These are phyloP conservation scores for Paelopatides confundens DNA, from an alignment of 53 echinoderm and acorn worm species.

Conservation along the genomic window DNA sequence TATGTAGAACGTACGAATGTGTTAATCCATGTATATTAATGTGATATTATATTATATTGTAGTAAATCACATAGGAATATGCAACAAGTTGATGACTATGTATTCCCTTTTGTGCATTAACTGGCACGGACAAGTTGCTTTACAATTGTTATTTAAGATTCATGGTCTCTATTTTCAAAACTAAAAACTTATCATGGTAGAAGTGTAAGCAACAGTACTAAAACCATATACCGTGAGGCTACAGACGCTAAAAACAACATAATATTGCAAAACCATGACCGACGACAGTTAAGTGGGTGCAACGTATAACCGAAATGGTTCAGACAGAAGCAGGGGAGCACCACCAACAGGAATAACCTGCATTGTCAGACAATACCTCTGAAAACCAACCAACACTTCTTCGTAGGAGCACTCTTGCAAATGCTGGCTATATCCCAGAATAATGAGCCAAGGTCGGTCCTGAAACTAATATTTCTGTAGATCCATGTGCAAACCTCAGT, in stretches of 20 bases:
- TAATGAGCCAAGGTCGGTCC: too few relatives aligned
- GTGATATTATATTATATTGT: too few relatives aligned
- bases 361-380: neutral
- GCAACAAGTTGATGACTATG: too few relatives aligned
- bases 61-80: too few relatives aligned
- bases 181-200: neutral
- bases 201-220: neutral
- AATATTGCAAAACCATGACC: too few relatives aligned
- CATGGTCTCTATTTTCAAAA: too few relatives aligned
- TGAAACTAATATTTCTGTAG: slow-evolving; percentile 1
- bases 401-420: slow-evolving; percentile 9
- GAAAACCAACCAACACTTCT: neutral
- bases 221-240: neutral
- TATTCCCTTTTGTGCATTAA: too few relatives aligned
- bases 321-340: slow-evolving; percentile 68
- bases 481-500: slow-evolving; percentile 54
- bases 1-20: too few relatives aligned
- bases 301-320: slow-evolving; percentile 25
- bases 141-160: too few relatives aligned
- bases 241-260: too few relatives aligned
- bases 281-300: neutral
- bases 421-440: slow-evolving; percentile 30
- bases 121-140: too few relatives aligned
- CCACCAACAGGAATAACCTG: neutral
- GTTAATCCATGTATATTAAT: too few relatives aligned